Evolutionary conservation across 2,113 vertebrate genomes (phyloP).

Genomic region (Uropsilus gracilis): DNA sequence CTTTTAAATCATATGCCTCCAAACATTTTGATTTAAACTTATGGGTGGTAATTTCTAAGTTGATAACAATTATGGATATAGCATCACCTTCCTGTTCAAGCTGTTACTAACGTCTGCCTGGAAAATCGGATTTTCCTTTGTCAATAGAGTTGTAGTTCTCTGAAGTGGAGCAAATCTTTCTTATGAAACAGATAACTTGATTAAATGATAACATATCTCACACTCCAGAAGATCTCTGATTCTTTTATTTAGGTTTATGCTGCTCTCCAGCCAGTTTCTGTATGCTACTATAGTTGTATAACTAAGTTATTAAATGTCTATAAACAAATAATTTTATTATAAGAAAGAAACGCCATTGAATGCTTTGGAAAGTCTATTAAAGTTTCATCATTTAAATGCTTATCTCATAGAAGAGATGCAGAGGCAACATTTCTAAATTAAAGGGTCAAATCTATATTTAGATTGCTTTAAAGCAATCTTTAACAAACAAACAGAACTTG

Average conservation of each 20-base stretch:
- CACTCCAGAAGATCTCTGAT: background rate
- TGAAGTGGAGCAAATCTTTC: background rate
- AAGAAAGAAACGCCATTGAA: background rate
- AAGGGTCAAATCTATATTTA: background rate
- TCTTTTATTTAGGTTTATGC: background rate
- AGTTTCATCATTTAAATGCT: background rate
- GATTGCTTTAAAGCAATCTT: background rate
- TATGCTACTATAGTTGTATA: background rate
- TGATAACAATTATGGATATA: background rate
- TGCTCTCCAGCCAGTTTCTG: background rate
- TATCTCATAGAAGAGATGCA: background rate
- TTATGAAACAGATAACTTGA: background rate
- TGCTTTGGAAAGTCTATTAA: background rate
- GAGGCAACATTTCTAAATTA: background rate
- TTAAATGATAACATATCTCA: background rate
- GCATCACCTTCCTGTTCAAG: background rate
- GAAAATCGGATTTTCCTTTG: background rate
- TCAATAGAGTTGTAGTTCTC: background rate
- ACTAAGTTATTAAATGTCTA: background rate
- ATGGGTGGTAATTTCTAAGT: background rate
- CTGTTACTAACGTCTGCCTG: background rate
- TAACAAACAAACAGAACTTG: background rate
- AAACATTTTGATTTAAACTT: slow-evolving; percentile 24
- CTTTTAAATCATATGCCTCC: background rate
- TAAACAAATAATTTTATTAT: background rate